Conservation (phyloP, 2,113 vertebrate species). For the Mesocricetus auratus region DNA sequence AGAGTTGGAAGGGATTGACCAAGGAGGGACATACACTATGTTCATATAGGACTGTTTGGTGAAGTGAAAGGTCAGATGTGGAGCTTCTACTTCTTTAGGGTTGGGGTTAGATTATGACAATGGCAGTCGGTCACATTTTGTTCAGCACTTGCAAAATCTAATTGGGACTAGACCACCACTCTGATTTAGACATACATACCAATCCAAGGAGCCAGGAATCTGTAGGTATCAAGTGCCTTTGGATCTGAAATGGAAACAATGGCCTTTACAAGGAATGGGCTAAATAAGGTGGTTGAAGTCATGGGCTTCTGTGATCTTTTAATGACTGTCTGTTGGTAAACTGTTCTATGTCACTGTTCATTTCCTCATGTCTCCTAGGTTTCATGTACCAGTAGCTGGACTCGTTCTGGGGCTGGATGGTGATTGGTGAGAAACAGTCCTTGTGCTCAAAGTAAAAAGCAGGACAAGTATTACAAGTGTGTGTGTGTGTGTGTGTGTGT, state of each 20-base stretch:
- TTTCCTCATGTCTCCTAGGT: not conserved
- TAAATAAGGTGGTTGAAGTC: not conserved
- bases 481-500: not conserved
- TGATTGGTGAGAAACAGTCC: not conserved
- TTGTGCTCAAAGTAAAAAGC: not conserved
- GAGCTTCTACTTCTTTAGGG: not conserved
- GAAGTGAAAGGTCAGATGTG: not conserved
- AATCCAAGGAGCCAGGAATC: conserved; percentile 87
- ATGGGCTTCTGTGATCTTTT: not conserved
- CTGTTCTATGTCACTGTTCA: not conserved
- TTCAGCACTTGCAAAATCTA: not conserved
- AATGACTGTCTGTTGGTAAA: not conserved
- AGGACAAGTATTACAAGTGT: not conserved
- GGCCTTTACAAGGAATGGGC: not conserved
- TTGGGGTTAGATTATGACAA: no score
- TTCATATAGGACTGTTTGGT: not conserved
- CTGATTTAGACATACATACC: conserved; percentile 83
- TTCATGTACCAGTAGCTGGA: not conserved
- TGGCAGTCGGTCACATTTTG: no score
- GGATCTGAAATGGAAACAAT: conserved; percentile 87
- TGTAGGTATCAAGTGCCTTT: conserved; percentile 82
- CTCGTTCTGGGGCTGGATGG: not conserved
- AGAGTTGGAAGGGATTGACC: accelerated
- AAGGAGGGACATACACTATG: not conserved
- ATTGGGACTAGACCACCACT: accelerated